phyloP scores from a whole-genome alignment of 1,140 invertebrate genomes.

The Lanistes nyassanus region DNA sequence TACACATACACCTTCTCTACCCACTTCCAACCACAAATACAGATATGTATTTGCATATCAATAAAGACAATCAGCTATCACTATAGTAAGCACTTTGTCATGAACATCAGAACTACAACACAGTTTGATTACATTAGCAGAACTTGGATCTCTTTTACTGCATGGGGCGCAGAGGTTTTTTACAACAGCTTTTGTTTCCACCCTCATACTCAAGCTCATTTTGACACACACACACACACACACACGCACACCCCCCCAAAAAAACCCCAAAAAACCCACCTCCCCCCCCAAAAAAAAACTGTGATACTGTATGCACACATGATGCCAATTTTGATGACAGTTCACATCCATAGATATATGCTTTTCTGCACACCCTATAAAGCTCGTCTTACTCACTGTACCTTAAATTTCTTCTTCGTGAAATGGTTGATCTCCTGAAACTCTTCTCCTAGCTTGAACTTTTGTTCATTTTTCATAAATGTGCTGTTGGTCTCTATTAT shows the following conservation, averaged over 20 bases:
- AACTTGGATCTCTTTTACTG: too few relatives aligned
- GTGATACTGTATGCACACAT: not conserved
- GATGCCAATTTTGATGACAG: not conserved
- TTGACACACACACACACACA: not conserved
- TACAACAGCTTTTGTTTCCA: too few relatives aligned
- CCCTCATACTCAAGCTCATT: not conserved
- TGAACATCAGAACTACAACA: too few relatives aligned
- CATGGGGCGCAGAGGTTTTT: too few relatives aligned
- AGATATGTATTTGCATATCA: not conserved
- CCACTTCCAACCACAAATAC: not conserved
- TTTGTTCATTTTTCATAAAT: constrained; percentile 39
- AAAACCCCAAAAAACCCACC: not conserved
- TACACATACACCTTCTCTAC: not conserved
- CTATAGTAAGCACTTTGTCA: too few relatives aligned
- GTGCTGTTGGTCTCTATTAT: constrained; percentile 36
- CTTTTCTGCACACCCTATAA: not conserved
- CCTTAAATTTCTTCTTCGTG: constrained; percentile 19
- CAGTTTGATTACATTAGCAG: too few relatives aligned
- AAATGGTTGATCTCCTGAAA: constrained; percentile 30
- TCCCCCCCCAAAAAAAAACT: not conserved
- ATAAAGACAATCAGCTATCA: too few relatives aligned
- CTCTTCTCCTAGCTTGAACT: constrained; percentile 36
- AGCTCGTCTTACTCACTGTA: too few relatives aligned
- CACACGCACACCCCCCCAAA: not conserved
- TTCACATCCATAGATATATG: not conserved